A percentile compares a stretch with the other conserved stretches of the same genome.
phyloP scores from a whole-genome alignment of 2,797 vertebrate genomes.

The Falco cherrug region DNA sequence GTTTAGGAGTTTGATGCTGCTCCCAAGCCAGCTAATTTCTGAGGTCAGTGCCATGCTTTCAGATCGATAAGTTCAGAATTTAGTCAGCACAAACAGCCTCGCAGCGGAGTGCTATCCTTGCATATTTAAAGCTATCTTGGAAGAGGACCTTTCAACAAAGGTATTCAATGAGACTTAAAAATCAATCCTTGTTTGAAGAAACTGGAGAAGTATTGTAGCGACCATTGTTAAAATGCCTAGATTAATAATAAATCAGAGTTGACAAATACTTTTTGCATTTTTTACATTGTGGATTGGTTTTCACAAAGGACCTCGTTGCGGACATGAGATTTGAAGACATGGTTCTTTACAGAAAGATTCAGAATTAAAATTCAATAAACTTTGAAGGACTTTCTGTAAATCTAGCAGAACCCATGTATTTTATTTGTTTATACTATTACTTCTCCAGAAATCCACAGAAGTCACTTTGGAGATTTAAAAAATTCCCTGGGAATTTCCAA shows the following conservation, averaged over 20 bases:
- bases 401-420: not conserved
- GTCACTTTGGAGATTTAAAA: not conserved
- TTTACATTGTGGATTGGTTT: not conserved
- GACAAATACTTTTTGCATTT: not conserved
- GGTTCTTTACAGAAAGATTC: not conserved
- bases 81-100: conserved; percentile 50
- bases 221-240: not conserved
- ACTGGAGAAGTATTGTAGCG: not conserved
- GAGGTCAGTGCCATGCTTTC: not conserved
- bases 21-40: conserved; percentile 13
- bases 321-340: rapidly evolving
- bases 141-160: conserved; percentile 39
- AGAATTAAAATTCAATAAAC: not conserved
- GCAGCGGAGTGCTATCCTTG: not conserved
- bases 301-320: not conserved
- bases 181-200: conserved; percentile 34
- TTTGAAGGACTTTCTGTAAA: not conserved
- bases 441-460: not conserved
- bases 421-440: not conserved
- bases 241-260: not conserved
- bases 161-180: conserved; percentile 48
- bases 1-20: not conserved
- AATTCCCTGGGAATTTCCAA: not conserved
- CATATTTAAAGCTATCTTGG: conserved; percentile 48
- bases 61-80: conserved; percentile 16